phyloP scores from a whole-genome alignment of 2,888 invertebrate genomes.

The Xestia xanthographa region DNA sequence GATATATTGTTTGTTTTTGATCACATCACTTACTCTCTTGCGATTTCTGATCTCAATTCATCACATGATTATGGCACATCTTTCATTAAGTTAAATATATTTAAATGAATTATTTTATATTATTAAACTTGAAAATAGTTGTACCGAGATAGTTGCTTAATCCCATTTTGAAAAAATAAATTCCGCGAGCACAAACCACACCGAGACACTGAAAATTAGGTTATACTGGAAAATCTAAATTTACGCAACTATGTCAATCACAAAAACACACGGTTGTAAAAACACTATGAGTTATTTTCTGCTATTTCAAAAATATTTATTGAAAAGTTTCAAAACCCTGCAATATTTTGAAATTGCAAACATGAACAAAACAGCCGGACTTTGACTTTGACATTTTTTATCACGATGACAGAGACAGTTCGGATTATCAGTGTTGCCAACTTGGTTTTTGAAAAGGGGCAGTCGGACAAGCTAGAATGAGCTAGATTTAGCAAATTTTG shows the following conservation, averaged over 20 bases:
- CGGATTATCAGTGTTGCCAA: too few relatives aligned
- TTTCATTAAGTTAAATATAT: background rate
- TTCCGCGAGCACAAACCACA: background rate
- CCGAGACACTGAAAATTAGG: conserved; percentile 31
- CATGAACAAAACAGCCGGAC: conserved; percentile 3
- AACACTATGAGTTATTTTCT: background rate
- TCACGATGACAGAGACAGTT: conserved; percentile 32
- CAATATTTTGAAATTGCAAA: conserved; percentile 1
- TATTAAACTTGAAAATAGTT: conserved; percentile 8
- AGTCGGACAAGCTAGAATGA: too few relatives aligned
- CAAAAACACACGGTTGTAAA: background rate
- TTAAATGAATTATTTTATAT: background rate
- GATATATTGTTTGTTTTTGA: background rate
- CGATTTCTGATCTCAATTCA: background rate
- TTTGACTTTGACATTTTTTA: conserved; percentile 23
- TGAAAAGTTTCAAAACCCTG: background rate
- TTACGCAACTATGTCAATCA: conserved; percentile 2
- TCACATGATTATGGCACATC: background rate
- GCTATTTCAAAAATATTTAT: background rate
- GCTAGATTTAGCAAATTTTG: too few relatives aligned
- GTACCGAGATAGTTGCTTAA: conserved; percentile 16
- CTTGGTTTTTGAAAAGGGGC: too few relatives aligned
- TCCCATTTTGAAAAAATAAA: conserved; percentile 24
- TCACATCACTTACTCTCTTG: background rate
- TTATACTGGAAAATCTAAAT: conserved; percentile 8